Evolutionary conservation across 2,888 invertebrate genomes (phyloP).

Genomic region (Zygothrica quintamaculata): DNA sequence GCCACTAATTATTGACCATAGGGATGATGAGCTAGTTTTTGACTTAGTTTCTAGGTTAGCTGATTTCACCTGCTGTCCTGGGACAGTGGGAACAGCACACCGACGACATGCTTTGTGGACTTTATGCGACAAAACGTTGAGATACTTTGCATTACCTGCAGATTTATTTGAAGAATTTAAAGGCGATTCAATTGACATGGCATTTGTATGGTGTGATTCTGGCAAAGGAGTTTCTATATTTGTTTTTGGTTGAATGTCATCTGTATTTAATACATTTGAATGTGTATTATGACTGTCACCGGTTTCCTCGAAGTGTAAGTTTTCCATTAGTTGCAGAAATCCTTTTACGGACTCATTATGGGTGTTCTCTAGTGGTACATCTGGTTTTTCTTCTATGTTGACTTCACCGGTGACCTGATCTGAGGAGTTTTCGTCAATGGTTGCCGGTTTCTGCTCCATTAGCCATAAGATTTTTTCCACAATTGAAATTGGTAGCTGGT

Average conservation of each 20-base stretch:
- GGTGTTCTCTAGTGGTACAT: neutral
- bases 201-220: constrained; percentile 23
- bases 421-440: neutral
- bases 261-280: neutral
- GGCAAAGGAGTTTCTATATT: neutral
- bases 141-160: constrained; percentile 48
- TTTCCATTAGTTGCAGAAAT: constrained; percentile 25
- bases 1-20: constrained; percentile 39
- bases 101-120: neutral
- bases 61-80: neutral
- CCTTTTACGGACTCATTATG: constrained; percentile 9
- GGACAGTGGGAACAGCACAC: neutral
- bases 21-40: constrained; percentile 7
- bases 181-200: constrained; percentile 40
- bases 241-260: neutral
- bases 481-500: neutral
- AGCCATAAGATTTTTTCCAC: constrained; percentile 35
- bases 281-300: constrained; percentile 2
- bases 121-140: constrained; percentile 6
- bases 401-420: neutral
- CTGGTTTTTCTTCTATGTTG: neutral
- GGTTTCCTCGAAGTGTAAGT: constrained; percentile 9
- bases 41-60: neutral
- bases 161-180: constrained; percentile 54
- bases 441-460: constrained; percentile 11